Evolutionary conservation across 2,113 vertebrate genomes (phyloP).

Genomic region (Mobula hypostoma): DNA sequence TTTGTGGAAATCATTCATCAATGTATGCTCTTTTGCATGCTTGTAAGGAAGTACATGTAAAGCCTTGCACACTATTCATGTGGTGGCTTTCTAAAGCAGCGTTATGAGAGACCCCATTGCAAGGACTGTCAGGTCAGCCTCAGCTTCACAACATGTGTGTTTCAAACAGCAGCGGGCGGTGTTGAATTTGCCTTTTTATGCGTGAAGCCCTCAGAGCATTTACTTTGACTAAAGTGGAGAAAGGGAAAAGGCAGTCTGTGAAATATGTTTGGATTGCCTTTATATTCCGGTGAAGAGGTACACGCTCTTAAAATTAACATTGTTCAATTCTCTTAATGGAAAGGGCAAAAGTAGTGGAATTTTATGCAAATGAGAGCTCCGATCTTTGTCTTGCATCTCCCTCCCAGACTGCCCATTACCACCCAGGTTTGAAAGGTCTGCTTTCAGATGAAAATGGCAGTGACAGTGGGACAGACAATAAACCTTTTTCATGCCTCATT

Average conservation of each 20-base stretch:
- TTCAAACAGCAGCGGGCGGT: constrained; percentile 5
- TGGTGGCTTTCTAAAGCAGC: neutral
- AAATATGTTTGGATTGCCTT: constrained; percentile 32
- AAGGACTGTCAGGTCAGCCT: neutral
- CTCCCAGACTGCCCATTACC: constrained; percentile 39
- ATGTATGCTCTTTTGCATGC: neutral
- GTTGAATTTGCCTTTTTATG: constrained; percentile 10
- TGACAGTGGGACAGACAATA: constrained; percentile 45
- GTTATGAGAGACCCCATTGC: neutral
- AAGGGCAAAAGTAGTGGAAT: constrained; percentile 35
- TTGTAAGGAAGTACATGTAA: neutral
- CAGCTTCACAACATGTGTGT: neutral
- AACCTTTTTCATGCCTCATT: constrained; percentile 47
- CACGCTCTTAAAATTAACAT: constrained; percentile 35
- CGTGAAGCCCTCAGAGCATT: neutral
- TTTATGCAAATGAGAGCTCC: constrained; percentile 10
- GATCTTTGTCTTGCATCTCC: constrained; percentile 41
- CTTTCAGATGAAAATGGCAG: constrained; percentile 43
- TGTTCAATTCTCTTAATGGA: neutral
- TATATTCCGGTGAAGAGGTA: constrained; percentile 23
- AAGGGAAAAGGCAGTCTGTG: constrained; percentile 25
- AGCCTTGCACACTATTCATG: neutral
- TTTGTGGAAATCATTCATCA: neutral
- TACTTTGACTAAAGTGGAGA: constrained; percentile 15
- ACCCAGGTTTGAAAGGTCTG: constrained; percentile 42